A percentile compares a stretch with the other conserved stretches of the same genome.
Evolutionary conservation across 2,888 invertebrate genomes (phyloP).

Genomic region (Lagria hirta): DNA sequence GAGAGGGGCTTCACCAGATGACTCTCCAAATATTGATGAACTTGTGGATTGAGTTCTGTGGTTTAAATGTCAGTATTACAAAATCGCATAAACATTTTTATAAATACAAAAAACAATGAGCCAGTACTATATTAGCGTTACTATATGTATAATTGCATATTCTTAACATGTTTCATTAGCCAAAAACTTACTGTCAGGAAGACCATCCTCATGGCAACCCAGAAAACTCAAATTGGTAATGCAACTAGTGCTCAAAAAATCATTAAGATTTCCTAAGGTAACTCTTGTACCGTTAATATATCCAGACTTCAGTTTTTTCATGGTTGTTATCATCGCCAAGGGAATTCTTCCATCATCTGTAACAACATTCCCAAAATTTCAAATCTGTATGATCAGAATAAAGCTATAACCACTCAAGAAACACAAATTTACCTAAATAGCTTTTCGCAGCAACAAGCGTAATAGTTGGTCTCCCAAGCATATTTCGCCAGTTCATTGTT

Average conservation of each 20-base stretch:
- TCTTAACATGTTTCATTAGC: slow-evolving; percentile 10
- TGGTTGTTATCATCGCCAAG: slow-evolving; percentile 93
- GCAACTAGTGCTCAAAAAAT: slow-evolving; percentile 96
- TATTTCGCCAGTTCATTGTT: slow-evolving; percentile 95
- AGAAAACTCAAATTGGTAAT: slow-evolving; percentile 96
- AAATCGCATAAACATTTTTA: slow-evolving; percentile 3
- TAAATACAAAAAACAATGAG: slow-evolving; percentile 4
- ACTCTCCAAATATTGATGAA: slow-evolving; percentile 84
- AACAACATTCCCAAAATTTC: slow-evolving; percentile 10
- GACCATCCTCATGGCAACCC: slow-evolving; percentile 89
- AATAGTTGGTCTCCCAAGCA: slow-evolving; percentile 94
- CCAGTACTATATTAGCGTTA: too few species aligned
- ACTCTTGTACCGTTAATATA: slow-evolving; percentile 99
- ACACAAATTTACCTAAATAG: slow-evolving; percentile 87
- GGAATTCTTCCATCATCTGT: slow-evolving; percentile 90
- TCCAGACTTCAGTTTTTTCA: slow-evolving; percentile 97
- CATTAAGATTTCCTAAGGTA: slow-evolving; percentile 89
- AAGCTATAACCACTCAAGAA: background rate
- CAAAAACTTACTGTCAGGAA: slow-evolving; percentile 73
- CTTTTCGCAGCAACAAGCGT: slow-evolving; percentile 84
- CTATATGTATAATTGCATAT: slow-evolving; percentile 8
- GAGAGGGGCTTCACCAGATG: slow-evolving; percentile 80
- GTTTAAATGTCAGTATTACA: slow-evolving; percentile 3
- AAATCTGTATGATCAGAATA: background rate
- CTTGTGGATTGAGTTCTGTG: slow-evolving; percentile 74